Percentiles rank a stretch among this genome's conserved stretches.
Evolutionary conservation across 2,888 invertebrate genomes (phyloP).

Genomic region (Pristionchus maxplancki): DNA sequence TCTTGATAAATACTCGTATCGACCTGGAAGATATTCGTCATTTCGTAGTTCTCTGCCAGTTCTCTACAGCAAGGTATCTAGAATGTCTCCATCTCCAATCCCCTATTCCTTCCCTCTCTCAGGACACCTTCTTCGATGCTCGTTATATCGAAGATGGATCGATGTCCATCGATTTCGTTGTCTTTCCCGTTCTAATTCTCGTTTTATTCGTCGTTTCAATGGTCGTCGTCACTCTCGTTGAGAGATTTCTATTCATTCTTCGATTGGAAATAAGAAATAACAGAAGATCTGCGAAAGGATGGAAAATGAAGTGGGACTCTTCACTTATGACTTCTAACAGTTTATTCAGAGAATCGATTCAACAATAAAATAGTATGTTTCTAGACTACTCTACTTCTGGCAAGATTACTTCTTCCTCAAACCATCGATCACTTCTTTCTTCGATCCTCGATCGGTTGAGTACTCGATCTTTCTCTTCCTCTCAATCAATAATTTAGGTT

Average conservation of each 20-base stretch:
- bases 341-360: too few relatives aligned
- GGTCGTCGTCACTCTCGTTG: slow-evolving; percentile 30
- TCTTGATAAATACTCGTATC: slow-evolving; percentile 48
- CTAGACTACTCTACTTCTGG: slow-evolving; percentile 19
- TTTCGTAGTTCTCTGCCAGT: slow-evolving; percentile 45
- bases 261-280: neutral
- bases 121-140: slow-evolving; percentile 53
- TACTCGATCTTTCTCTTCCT: neutral
- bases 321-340: too few relatives aligned
- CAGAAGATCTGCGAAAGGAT: neutral
- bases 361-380: too few relatives aligned
- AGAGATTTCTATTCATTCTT: slow-evolving; percentile 38
- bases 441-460: slow-evolving; percentile 14
- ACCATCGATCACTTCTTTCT: slow-evolving; percentile 37
- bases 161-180: slow-evolving; percentile 50
- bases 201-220: slow-evolving; percentile 34
- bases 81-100: too few relatives aligned
- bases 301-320: neutral
- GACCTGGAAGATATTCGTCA: neutral
- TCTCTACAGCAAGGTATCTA: slow-evolving; percentile 49
- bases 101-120: neutral
- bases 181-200: slow-evolving; percentile 23
- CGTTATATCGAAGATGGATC: slow-evolving; percentile 33
- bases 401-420: slow-evolving; percentile 42
- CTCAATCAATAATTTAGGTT: slow-evolving; percentile 9